Base-by-base conservation (phyloP, 2,113 vertebrate genomes). In the Prochilodus magdalenae region DNA sequence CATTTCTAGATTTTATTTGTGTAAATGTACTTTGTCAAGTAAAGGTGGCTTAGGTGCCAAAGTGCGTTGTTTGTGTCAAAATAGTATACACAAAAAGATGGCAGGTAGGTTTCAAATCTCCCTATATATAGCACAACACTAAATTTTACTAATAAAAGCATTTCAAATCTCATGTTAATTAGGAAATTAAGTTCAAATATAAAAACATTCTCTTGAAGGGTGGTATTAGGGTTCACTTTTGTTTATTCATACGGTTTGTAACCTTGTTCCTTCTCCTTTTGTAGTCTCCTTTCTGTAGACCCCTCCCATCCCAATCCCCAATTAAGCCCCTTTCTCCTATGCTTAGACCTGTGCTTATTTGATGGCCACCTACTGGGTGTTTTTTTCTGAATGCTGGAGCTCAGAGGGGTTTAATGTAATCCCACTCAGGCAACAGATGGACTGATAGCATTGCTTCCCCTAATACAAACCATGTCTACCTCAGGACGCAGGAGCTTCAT, bases 361-460 rank as follows among this genome's bases (percentile, higher is more conserved):
- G 70, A 84, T 59, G 79, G 74, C 69, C 78, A 78, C 71, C 70
- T 84, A 73, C 55, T 69, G 49, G 63, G 47, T 70, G 73, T 59
- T 49, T 85, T 81, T 73, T 83, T 79, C 33, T 70, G 66, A 85
- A 84, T 74, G 79, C 86, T 66, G 59, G 47, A 66, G 72, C 77
- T 85, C 76, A 85, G 83, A 36, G 62, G 67, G 80, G 60, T 83
- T 85, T 85, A 80, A 87, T 77, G 77, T 87, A 87, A 87, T 87
- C 80, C 80, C 73, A 77, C 80, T 85, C 66, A 77, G 80, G 16
- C 73, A 85, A 74, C 83, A 87, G 80, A 85, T 87, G 83, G 86
- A 80, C 83, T 77, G 80, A 83, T 85, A 77, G 77, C 77, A 73
- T 76, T 77, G 83, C 30, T 47, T 79, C 22, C 57, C 72, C 53